Conservation (phyloP, 2,888 invertebrate species). For the Exocentrus adspersus region DNA sequence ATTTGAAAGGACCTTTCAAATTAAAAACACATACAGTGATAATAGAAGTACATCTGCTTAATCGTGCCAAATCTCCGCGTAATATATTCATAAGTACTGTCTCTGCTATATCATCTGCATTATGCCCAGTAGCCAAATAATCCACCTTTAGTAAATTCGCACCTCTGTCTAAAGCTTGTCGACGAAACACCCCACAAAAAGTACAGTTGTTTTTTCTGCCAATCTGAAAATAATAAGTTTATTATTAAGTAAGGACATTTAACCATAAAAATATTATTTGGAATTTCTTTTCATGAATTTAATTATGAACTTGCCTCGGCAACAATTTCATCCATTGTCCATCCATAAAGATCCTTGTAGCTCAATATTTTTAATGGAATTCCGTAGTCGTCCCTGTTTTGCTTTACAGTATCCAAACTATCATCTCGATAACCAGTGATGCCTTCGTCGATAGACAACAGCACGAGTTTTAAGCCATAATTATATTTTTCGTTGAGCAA, state of each 20-base stretch:
- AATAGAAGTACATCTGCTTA: conserved; percentile 91
- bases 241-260: too few species aligned
- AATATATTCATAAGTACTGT: conserved; percentile 98
- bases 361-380: conserved; percentile 95
- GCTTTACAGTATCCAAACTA: conserved; percentile 94
- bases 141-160: conserved; percentile 88
- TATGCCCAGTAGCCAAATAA: conserved; percentile 96
- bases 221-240: conserved; percentile 63
- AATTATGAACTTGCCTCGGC: conserved; percentile 70
- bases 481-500: conserved; percentile 88
- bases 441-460: conserved; percentile 98
- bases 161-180: conserved; percentile 96
- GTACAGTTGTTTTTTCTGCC: conserved; percentile 96
- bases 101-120: conserved; percentile 98
- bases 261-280: too few species aligned
- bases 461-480: conserved; percentile 88
- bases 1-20: too few species aligned
- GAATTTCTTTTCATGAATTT: neutral
- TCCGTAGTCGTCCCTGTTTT: conserved; percentile 92
- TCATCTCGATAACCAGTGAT: conserved; percentile 97
- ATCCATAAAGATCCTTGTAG: conserved; percentile 97
- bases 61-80: conserved; percentile 93
- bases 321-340: conserved; percentile 99
- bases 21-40: conserved; percentile 78
- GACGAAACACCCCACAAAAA: conserved; percentile 93